Conservation (phyloP, 2,888 invertebrate species). For the Paralinhomoeus sp. region DNA sequence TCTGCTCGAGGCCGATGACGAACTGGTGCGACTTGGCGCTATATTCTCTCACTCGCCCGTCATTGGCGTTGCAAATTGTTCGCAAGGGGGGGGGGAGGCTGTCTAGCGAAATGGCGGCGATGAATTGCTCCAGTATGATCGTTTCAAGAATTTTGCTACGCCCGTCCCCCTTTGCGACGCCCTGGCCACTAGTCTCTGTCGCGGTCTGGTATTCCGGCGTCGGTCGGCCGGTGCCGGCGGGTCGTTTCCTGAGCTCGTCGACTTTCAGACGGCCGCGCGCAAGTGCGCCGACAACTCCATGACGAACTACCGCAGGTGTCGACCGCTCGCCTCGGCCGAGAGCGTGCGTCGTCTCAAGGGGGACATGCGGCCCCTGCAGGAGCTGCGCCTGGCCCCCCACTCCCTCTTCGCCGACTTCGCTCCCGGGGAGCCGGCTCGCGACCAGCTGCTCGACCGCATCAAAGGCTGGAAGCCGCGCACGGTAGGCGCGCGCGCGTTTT, state of each 20-base stretch:
- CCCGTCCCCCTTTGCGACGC: no score
- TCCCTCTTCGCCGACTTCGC: conserved; percentile 7
- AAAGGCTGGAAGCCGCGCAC: conserved; percentile 9
- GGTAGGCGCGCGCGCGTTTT: neutral
- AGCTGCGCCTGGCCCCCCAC: conserved; percentile 2
- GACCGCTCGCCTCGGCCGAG: conserved; percentile 67
- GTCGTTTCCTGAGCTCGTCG: no score
- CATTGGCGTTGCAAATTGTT: no score
- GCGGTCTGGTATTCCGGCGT: no score
- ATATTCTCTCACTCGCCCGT: no score
- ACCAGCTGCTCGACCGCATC: conserved; percentile 11
- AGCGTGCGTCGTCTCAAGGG: conserved; percentile 62
- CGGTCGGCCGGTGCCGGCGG: no score
- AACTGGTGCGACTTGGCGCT: conserved; percentile 53
- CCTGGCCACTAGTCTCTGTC: no score
- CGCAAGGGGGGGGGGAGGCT: no score
- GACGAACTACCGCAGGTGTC: conserved; percentile 61
- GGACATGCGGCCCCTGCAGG: conserved; percentile 4
- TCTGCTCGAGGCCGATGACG: conserved; percentile 47
- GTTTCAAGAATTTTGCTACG: no score
- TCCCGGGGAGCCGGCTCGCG: neutral
- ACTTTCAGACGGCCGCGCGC: conserved; percentile 39
- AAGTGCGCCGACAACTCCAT: conserved; percentile 66
- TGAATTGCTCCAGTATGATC: no score
- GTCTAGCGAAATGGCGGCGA: no score